Evolutionary conservation across 2,113 vertebrate species (phyloP).

Genomic region (Acinonyx jubatus): DNA sequence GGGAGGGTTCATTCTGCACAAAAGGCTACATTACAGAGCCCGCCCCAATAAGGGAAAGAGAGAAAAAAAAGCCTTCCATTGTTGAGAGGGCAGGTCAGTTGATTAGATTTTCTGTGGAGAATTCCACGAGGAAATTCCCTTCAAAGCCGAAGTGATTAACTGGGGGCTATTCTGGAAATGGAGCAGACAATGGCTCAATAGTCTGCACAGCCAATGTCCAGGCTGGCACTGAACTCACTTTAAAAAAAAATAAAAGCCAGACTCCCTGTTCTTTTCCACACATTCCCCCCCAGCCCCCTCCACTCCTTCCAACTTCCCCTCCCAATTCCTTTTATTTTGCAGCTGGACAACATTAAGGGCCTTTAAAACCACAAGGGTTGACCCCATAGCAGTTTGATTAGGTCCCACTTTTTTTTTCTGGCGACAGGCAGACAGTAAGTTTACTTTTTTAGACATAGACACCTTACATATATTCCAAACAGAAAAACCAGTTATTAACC

Average conservation of each 20-base stretch:
- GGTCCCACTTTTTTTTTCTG: conserved; percentile 77
- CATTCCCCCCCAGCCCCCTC: conserved; percentile 71
- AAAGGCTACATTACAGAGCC: conserved; percentile 83
- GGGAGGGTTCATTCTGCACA: conserved; percentile 80
- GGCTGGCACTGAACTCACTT: conserved; percentile 80
- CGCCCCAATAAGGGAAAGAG: conserved; percentile 80
- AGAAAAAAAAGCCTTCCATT: conserved; percentile 81
- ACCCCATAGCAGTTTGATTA: conserved; percentile 83
- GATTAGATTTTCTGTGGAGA: conserved; percentile 84
- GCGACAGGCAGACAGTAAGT: conserved; percentile 86
- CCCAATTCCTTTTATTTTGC: conserved; percentile 82
- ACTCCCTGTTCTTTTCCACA: conserved; percentile 80
- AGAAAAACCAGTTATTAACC: conserved; percentile 49
- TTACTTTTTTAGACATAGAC: conserved; percentile 82
- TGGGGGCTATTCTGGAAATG: conserved; percentile 83
- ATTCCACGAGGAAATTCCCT: conserved; percentile 85
- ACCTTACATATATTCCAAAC: conserved; percentile 22
- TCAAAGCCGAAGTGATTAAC: conserved; percentile 84
- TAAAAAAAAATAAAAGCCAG: conserved; percentile 60
- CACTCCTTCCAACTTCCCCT: conserved; percentile 80
- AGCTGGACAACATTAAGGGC: conserved; percentile 94
- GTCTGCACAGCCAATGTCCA: conserved; percentile 81
- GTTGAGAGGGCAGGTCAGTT: conserved; percentile 82
- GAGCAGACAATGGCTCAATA: conserved; percentile 83
- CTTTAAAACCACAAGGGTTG: conserved; percentile 85